Conservation (phyloP, 30 jellyfish, hydroid and myxozoan species). For the Hydractinia echinata region DNA sequence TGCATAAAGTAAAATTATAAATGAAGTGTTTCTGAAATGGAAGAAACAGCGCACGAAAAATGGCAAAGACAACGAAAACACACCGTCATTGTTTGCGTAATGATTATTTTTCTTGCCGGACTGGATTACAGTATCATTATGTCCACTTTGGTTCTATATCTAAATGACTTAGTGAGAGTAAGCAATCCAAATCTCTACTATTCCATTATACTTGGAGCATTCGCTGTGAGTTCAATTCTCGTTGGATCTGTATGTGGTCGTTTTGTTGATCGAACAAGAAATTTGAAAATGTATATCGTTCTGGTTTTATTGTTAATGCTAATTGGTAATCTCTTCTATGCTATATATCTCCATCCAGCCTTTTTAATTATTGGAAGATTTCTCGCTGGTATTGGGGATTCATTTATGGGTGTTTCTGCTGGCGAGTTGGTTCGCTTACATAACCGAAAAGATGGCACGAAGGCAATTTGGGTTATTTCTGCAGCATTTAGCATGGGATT, state of each 20-base stretch:
- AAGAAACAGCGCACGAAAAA: too few species aligned
- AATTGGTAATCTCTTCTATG: conserved; percentile 23
- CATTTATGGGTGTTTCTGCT: background rate
- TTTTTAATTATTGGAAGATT: conserved; percentile 21
- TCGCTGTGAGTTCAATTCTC: background rate
- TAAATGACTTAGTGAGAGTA: background rate
- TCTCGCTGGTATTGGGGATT: conserved; percentile 28
- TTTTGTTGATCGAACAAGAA: conserved; percentile 5
- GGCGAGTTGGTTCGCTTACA: conserved; percentile 18
- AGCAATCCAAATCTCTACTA: background rate
- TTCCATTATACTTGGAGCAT: background rate
- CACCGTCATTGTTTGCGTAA: too few species aligned
- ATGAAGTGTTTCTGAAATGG: too few species aligned
- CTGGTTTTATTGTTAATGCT: background rate
- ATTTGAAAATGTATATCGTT: background rate
- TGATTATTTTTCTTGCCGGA: background rate
- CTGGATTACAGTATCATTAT: background rate
- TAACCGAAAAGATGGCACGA: background rate
- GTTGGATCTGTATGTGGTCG: background rate
- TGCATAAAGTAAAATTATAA: too few species aligned
- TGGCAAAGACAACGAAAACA: too few species aligned
- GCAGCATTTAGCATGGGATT: conserved; percentile 12
- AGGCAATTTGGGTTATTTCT: conserved; percentile 7
- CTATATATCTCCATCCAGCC: conserved; percentile 1
- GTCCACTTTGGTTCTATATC: conserved; percentile 6